Evolutionary conservation across 2,797 vertebrate genomes (phyloP).

Genomic region (Petrocephalus schoutedeni): DNA sequence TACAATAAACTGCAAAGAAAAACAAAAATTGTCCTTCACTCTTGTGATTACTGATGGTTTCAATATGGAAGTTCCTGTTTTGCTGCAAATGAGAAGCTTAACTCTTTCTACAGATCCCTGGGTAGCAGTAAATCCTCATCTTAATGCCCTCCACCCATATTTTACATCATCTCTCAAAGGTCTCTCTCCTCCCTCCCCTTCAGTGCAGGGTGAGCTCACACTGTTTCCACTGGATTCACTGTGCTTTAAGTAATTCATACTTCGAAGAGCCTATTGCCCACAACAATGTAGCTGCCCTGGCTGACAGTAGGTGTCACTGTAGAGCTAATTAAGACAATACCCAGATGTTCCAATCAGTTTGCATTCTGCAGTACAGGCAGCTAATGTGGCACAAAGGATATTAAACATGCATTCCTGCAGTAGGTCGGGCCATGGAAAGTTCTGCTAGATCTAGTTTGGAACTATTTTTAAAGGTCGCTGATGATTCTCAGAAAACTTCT

Average conservation of each 20-base stretch:
- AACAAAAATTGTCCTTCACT: background rate
- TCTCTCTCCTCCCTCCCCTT: background rate
- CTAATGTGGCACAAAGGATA: background rate
- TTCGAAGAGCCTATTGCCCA: background rate
- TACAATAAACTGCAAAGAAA: conserved; percentile 62
- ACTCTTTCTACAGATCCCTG: background rate
- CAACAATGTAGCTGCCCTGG: background rate
- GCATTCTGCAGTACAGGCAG: background rate
- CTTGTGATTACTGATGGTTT: background rate
- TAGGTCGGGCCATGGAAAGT: background rate
- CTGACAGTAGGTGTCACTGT: background rate
- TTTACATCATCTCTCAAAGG: background rate
- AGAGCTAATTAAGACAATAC: background rate
- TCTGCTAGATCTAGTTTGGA: background rate
- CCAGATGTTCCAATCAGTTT: background rate
- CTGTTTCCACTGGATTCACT: background rate
- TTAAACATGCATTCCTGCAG: background rate
- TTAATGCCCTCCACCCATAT: background rate
- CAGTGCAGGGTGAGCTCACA: background rate
- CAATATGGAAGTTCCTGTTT: background rate
- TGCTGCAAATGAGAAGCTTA: background rate
- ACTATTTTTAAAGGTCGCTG: background rate
- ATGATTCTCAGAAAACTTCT: background rate
- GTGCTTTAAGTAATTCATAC: background rate
- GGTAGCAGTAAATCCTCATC: background rate